Conservation (phyloP, 2,888 invertebrate genomes). For the Lithophane socia region DNA sequence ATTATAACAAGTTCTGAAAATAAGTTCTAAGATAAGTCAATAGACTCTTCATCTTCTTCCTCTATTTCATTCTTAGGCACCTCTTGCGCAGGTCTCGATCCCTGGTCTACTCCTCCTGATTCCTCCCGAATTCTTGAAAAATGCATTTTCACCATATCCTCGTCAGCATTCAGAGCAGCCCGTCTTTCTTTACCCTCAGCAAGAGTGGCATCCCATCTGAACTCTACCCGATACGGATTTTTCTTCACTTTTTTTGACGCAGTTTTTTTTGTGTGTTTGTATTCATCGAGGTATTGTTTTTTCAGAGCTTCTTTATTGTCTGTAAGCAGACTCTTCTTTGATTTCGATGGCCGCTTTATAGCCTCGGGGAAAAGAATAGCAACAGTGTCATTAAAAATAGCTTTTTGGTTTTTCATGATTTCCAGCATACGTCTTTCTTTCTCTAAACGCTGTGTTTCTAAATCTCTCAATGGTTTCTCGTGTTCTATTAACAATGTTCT, state of each 20-base stretch:
- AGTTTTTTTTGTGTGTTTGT: slow-evolving; percentile 74
- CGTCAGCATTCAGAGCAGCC: slow-evolving; percentile 83
- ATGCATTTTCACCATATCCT: slow-evolving; percentile 80
- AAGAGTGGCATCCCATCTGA: slow-evolving; percentile 90
- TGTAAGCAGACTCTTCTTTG: slow-evolving; percentile 84
- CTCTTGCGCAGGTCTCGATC: background rate
- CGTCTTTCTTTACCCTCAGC: slow-evolving; percentile 88
- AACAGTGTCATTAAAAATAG: slow-evolving; percentile 92
- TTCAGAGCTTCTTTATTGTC: slow-evolving; percentile 83
- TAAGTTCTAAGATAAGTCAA: slow-evolving; percentile 11
- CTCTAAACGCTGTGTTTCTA: slow-evolving; percentile 90
- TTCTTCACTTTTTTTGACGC: slow-evolving; percentile 83
- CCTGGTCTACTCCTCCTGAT: slow-evolving; percentile 44
- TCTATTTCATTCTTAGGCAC: background rate
- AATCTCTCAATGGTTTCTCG: slow-evolving; percentile 90
- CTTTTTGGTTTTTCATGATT: slow-evolving; percentile 90
- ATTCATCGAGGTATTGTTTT: slow-evolving; percentile 82
- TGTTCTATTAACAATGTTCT: slow-evolving; percentile 91
- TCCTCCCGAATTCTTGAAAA: slow-evolving; percentile 78
- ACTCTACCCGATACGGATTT: slow-evolving; percentile 87
- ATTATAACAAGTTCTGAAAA: background rate
- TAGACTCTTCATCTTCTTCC: slow-evolving; percentile 11
- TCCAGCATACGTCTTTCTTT: slow-evolving; percentile 90
- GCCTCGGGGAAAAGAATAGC: slow-evolving; percentile 91
- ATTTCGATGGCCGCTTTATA: slow-evolving; percentile 84